phyloP scores from a whole-genome alignment of 2,797 vertebrate species.

The Pseudochirops corinnae region DNA sequence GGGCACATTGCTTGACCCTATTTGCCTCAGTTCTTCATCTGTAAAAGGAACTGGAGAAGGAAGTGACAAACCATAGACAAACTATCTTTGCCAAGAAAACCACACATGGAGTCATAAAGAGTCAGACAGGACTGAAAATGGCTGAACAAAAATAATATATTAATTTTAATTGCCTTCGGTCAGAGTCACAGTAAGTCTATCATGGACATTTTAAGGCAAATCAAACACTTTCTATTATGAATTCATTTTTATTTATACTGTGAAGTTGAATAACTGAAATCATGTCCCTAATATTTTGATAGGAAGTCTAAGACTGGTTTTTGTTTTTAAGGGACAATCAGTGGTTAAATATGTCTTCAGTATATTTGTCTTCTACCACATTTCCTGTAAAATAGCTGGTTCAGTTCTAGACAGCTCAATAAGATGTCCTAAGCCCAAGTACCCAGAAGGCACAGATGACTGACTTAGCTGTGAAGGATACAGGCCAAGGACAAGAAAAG shows the following conservation, averaged over 20 bases:
- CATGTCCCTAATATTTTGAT: slow-evolving; percentile 29
- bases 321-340: slow-evolving; percentile 22
- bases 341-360: not conserved
- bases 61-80: not conserved
- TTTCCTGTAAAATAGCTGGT: not conserved
- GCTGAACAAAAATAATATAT: not conserved
- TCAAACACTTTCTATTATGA: slow-evolving; percentile 13
- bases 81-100: not conserved
- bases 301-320: slow-evolving; percentile 25
- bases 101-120: not conserved
- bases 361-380: not conserved
- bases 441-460: not conserved
- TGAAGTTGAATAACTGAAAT: slow-evolving; percentile 5
- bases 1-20: not conserved
- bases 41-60: not conserved
- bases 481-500: not conserved
- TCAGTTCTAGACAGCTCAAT: not conserved
- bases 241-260: slow-evolving; percentile 38
- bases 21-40: not conserved
- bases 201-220: not conserved
- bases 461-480: not conserved
- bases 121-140: not conserved
- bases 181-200: not conserved
- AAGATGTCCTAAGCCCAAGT: not conserved
- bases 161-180: not conserved